These are phyloP conservation scores for Scaptomyza parva DNA, from an alignment of 2,888 invertebrate species.

Conservation along the genomic window DNA sequence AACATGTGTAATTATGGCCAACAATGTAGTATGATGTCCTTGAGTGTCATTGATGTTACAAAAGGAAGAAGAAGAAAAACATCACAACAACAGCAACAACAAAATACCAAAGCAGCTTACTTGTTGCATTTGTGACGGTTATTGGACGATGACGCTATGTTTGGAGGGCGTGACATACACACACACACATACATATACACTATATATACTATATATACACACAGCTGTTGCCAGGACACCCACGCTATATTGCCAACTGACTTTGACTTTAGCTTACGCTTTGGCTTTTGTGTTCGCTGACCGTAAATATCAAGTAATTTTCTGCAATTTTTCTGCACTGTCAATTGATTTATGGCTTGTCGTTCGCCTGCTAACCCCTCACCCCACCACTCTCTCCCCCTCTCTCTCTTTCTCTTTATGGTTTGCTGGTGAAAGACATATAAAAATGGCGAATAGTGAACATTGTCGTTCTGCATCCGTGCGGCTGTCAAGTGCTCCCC, in stretches of 20 bases:
- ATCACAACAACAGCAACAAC: not conserved
- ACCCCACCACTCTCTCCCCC: not conserved
- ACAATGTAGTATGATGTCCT: conserved; percentile 67
- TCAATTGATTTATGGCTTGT: conserved; percentile 74
- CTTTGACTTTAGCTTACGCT: conserved; percentile 2
- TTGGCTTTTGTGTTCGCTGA: conserved; percentile 62
- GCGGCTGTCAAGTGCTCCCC: conserved; percentile 65
- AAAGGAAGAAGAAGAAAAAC: conserved; percentile 2
- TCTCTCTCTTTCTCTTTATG: not conserved
- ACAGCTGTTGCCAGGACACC: conserved; percentile 33
- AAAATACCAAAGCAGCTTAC: conserved; percentile 25
- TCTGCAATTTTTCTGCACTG: conserved; percentile 75
- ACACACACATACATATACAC: not conserved
- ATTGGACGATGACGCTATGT: conserved; percentile 1
- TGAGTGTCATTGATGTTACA: conserved; percentile 69
- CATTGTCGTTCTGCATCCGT: conserved; percentile 57
- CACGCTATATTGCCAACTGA: not conserved
- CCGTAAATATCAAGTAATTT: conserved; percentile 80
- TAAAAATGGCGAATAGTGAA: conserved; percentile 67
- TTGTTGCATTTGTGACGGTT: conserved; percentile 57
- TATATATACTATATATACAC: not conserved
- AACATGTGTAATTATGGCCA: conserved; percentile 74
- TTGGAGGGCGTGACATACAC: conserved; percentile 20
- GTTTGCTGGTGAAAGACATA: conserved; percentile 64
- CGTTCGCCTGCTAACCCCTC: conserved; percentile 11